These are phyloP conservation scores for Ctenoplectra terminalis DNA, from an alignment of 1,140 invertebrate species.

Conservation along the genomic window DNA sequence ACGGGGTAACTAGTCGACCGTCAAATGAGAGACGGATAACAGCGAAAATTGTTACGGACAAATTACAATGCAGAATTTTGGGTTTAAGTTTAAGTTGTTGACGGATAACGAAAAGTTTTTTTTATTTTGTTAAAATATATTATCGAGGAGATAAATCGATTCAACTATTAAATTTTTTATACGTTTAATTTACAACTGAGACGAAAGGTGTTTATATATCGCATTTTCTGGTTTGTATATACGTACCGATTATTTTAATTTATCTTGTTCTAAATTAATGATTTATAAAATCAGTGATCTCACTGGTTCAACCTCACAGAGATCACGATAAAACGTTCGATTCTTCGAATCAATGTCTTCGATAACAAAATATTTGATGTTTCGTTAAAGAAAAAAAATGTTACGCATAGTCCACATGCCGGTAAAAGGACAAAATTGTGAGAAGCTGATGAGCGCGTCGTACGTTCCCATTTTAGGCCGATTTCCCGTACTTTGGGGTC, in stretches of 20 bases:
- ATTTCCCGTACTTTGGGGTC: neutral
- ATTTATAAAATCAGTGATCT: neutral
- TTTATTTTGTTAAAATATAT: too few species aligned
- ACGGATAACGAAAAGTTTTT: too few species aligned
- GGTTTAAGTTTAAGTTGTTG: too few species aligned
- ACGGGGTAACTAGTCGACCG: constrained; percentile 29
- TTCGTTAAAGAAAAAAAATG: neutral
- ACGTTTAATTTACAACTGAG: too few species aligned
- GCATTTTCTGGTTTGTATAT: too few species aligned
- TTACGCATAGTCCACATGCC: neutral
- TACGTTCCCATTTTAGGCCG: neutral
- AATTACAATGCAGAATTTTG: neutral
- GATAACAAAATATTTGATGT: neutral
- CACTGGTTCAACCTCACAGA: neutral
- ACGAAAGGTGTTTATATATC: too few species aligned
- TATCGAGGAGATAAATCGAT: too few species aligned
- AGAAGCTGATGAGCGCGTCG: neutral
- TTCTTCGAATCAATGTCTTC: neutral
- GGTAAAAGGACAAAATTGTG: neutral
- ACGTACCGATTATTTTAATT: too few species aligned
- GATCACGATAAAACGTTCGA: neutral
- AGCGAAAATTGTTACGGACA: neutral
- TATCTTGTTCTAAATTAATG: neutral
- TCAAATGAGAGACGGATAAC: neutral
- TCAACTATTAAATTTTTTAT: too few species aligned